phyloP scores from a whole-genome alignment of 2,113 vertebrate species.

The Eidolon helvum region DNA sequence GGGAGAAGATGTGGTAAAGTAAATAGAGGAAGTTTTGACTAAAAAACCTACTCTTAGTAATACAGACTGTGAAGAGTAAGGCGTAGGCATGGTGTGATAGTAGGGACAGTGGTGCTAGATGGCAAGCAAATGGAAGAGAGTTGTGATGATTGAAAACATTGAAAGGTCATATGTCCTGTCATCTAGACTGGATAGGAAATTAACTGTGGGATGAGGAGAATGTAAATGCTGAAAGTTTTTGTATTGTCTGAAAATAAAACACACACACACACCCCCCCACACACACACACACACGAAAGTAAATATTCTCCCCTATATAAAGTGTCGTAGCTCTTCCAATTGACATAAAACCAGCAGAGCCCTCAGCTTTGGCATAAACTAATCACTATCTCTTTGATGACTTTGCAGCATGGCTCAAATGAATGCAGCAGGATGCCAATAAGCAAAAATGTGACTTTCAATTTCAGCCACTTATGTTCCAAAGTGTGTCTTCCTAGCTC shows the following conservation, averaged over 20 bases:
- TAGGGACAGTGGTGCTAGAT: too few relatives aligned
- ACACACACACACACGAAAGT: neutral
- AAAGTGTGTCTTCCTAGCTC: neutral
- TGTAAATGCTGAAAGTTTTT: neutral
- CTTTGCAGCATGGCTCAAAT: neutral
- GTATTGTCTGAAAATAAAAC: neutral
- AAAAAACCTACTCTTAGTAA: neutral
- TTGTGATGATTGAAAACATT: neutral
- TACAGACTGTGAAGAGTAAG: neutral
- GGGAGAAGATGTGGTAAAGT: neutral
- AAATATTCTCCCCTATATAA: neutral
- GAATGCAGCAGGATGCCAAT: neutral
- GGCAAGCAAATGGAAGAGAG: neutral
- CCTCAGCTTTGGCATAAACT: neutral
- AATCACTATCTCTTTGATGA: neutral
- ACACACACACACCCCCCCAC: neutral
- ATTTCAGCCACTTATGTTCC: neutral
- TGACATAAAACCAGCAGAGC: neutral
- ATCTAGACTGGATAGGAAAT: neutral
- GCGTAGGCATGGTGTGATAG: accelerated
- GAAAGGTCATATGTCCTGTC: neutral
- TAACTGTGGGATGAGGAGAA: neutral
- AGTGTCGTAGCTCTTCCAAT: neutral
- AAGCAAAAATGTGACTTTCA: neutral
- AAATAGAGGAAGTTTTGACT: neutral